Evolutionary conservation across 92 coral and sea anemone species (phyloP), one percentile per base, ranked within the genome.

Genomic region (Umimayanthus chanpuru): DNA sequence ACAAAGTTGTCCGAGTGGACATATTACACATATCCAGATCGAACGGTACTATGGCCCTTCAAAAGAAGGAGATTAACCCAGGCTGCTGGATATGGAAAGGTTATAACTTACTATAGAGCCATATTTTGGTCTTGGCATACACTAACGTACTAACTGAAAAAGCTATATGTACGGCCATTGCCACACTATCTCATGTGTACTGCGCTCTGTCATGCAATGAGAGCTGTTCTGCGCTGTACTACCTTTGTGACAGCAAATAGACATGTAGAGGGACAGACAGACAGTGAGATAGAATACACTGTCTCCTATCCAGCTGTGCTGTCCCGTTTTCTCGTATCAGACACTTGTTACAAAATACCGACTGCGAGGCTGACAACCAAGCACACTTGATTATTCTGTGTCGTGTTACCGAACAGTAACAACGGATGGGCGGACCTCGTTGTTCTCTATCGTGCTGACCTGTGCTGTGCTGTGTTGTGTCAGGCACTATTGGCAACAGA

Each of bases 401-500:
- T 23, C 2, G 68, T 23, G 68, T 61, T 61, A 61, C 26, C 26
- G 68, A 61, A 18, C 68, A 61, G 68, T 23, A 61, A 23, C 68
- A 61, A 23, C 68, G 15, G 26, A 16, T 6, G 68, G 6, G 26
- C 15, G 68, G 68, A 3, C 26, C 66, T 56, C 21, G 26, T 61
- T 61, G 25, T 61, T 61, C 68, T 20, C 8, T 61, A 61, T 61
- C 26, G 20, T 61, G 68, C 68, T 61, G 25, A 6, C 4, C 68
- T 61, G 68, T 61, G 58, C 56, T 50, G 56, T 50, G 56, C 26
- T 5, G 68, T 61, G 68, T 61, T 61, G 68, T 61, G 68, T 61
- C 68, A 61, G 26, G 68, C 68, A 61, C 68, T 61, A 61, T 23
- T 71, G 36, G 81, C 77, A 79, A 91, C 92, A 86, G 90, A 86